Percentiles rank a stretch among this genome's conserved stretches.
These are phyloP conservation scores for Mastomys coucha DNA, from an alignment of 2,113 vertebrate species.

Conservation along the genomic window DNA sequence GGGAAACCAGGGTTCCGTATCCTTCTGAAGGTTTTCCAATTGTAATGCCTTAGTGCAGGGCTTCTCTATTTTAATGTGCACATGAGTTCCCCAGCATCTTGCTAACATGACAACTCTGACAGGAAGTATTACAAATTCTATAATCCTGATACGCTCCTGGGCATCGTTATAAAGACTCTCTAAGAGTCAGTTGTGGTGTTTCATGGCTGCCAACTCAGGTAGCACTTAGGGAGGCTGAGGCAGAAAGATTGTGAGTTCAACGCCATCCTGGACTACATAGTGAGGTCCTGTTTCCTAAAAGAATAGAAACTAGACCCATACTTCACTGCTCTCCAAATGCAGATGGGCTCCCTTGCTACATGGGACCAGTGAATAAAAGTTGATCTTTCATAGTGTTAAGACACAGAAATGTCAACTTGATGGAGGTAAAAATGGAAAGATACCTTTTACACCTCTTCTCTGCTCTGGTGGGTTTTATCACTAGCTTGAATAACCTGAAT, in stretches of 20 bases:
- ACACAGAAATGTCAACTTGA: background rate
- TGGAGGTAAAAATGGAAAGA: background rate
- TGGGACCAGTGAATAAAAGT: background rate
- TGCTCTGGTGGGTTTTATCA: background rate
- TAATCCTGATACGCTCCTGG: background rate
- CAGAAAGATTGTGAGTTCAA: background rate
- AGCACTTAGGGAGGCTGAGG: background rate
- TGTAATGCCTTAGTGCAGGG: rapidly evolving
- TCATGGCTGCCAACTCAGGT: background rate
- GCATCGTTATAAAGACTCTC: background rate
- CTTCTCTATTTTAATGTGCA: rapidly evolving
- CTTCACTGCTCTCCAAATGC: background rate
- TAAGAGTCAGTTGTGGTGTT: background rate
- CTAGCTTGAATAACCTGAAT: background rate
- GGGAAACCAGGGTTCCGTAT: rapidly evolving
- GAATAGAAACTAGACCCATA: background rate
- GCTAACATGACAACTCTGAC: background rate
- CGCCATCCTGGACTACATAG: background rate
- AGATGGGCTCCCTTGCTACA: background rate
- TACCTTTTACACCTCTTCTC: background rate
- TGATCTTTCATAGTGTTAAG: background rate
- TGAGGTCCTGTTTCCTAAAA: background rate
- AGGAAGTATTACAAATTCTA: background rate
- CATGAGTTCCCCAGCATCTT: background rate
- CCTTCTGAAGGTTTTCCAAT: background rate